Evolutionary conservation across 1,140 invertebrate genomes (phyloP).

Genomic region (Drosophila murphyi): DNA sequence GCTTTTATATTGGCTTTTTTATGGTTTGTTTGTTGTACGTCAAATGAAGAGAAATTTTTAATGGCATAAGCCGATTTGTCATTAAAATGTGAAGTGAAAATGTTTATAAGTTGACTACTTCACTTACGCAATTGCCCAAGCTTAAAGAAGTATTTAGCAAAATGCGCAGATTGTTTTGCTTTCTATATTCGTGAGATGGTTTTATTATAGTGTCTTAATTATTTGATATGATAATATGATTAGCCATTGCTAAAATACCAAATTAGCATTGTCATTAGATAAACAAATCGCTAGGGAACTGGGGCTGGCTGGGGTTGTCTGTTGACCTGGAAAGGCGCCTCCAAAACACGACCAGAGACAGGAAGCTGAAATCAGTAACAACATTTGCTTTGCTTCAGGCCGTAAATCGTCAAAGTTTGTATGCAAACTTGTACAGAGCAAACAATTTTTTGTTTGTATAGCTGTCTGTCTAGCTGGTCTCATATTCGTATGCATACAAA

Average conservation of each 20-base stretch:
- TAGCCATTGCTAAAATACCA: constrained; percentile 27
- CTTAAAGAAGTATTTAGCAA: constrained; percentile 16
- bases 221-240: constrained; percentile 27
- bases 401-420: constrained; percentile 67
- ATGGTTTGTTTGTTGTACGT: constrained; percentile 14
- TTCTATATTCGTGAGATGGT: constrained; percentile 4
- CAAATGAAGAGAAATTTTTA: constrained; percentile 18
- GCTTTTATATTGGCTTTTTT: constrained; percentile 11
- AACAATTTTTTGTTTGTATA: constrained; percentile 33
- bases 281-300: neutral
- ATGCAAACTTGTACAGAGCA: constrained; percentile 64
- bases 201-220: constrained; percentile 20
- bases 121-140: neutral
- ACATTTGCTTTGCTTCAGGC: constrained; percentile 19
- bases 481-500: neutral
- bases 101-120: constrained; percentile 10
- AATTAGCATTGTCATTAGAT: constrained; percentile 20
- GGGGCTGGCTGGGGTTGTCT: neutral
- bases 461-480: constrained; percentile 8
- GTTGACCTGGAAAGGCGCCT: constrained; percentile 30
- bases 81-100: constrained; percentile 26
- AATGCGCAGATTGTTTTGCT: neutral
- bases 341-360: constrained; percentile 42
- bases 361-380: constrained; percentile 51
- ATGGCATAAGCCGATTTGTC: neutral